Conservation (phyloP, 2,113 vertebrate genomes). For the Zosterops hypoxanthus region DNA sequence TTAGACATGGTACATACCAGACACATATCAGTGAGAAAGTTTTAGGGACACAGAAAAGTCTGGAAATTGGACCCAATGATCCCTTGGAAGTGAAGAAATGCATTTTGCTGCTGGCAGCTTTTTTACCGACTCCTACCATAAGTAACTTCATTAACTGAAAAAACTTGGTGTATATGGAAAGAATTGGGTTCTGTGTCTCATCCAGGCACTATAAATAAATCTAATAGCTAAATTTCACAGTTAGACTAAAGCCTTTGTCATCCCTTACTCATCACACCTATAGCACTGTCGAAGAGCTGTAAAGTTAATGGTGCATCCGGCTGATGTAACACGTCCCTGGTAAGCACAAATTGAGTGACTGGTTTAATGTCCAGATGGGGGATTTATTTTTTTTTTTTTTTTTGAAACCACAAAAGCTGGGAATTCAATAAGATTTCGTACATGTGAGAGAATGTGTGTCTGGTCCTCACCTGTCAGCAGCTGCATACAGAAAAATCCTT, state of each 20-base stretch:
- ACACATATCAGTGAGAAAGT: fast-evolving
- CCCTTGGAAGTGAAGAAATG: neutral
- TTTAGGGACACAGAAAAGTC: neutral
- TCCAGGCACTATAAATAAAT: neutral
- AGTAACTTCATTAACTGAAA: neutral
- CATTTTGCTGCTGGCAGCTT: neutral
- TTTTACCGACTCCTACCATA: fast-evolving
- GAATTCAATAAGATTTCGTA: neutral
- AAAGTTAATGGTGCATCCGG: neutral
- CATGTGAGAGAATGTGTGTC: neutral
- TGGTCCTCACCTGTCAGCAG: neutral
- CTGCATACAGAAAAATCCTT: neutral
- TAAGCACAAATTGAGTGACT: neutral
- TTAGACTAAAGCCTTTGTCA: neutral
- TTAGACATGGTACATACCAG: neutral
- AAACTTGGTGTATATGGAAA: neutral
- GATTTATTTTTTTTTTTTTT: neutral
- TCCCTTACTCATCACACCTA: neutral
- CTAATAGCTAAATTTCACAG: neutral
- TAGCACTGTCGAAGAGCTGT: fast-evolving
- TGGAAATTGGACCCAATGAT: neutral
- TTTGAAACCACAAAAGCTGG: neutral
- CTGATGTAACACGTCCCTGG: fast-evolving
- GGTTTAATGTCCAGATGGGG: neutral
- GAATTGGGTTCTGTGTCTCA: neutral